Evolutionary conservation across 2,797 vertebrate genomes (phyloP), one percentile per base, ranked within the genome.

Genomic region (Acrossocheilus wenchowensis): DNA sequence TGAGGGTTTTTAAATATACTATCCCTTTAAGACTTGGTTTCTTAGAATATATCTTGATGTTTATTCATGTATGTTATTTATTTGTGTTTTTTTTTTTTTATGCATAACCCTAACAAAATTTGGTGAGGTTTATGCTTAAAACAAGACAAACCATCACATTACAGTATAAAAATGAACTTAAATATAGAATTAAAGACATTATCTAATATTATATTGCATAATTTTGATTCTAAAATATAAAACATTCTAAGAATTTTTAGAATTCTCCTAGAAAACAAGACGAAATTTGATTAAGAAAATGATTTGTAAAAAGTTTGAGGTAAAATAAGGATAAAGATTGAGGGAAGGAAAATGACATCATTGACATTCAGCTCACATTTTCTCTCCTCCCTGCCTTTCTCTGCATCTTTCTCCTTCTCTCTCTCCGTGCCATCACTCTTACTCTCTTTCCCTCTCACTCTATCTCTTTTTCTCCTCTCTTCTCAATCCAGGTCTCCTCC

Each of bases 361-460:
- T 82, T 82, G 80, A 39, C 48, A 82, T 82, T 71, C 80, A 82
- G 66, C 66, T 69, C 64, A 82, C 45, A 71, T 82, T 68, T 50
- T 64, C 78, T 79, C 45, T 50, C 79, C 43, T 50, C 62, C 79
- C 26, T 81, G 21, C 10, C 60, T 79, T 79, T 80, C 60, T 34
- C 54, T 80, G 57, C 57, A 21, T 39, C 52, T 82, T 11, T 82
- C 36, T 41, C 11, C 7, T 52, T 71, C 34, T 74, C 81, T 30
- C 41, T 81, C 43, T 52, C 34, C 48, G 7, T 43, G 39, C 39
- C 81, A 83, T 43, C 81, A 62, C 43, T 23, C 64, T 45, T 72
- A 19, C 21, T 62, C 78, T 81, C 12, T 45, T 69, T 21, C 45
- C 30, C 4, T 17, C 62, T 84, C 23, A 52, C 8, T 64, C 66